Evolutionary conservation across 2,888 invertebrate genomes (phyloP).

Genomic region (Silvanus unidentatus): DNA sequence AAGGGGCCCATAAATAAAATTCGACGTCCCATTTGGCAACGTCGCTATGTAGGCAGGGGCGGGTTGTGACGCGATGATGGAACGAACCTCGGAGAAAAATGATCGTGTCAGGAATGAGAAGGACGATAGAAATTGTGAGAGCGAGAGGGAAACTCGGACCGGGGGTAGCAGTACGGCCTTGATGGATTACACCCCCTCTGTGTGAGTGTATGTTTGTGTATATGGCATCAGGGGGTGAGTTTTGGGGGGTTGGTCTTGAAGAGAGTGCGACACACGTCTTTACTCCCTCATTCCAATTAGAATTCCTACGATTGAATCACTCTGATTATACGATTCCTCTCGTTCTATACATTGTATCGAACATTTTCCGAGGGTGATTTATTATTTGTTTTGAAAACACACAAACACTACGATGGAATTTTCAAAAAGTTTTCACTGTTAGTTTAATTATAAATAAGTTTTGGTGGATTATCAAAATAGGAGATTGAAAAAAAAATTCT

Average conservation of each 20-base stretch:
- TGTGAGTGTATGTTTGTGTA: conserved; percentile 46
- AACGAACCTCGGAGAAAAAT: conserved; percentile 68
- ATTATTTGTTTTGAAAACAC: conserved; percentile 17
- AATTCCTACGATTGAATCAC: conserved; percentile 46
- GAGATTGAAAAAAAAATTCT: too few relatives aligned
- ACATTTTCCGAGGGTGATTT: conserved; percentile 15
- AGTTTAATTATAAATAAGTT: too few relatives aligned
- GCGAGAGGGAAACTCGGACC: conserved; percentile 60
- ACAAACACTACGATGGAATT: too few relatives aligned
- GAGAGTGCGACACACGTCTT: conserved; percentile 38
- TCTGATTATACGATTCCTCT: conserved; percentile 32
- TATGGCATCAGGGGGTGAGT: too few relatives aligned
- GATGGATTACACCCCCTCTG: conserved; percentile 50
- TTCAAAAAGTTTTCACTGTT: too few relatives aligned
- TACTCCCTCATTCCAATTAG: conserved; percentile 44
- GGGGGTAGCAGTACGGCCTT: conserved; percentile 45
- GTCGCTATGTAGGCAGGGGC: conserved; percentile 54
- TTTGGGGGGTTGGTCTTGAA: conserved; percentile 23
- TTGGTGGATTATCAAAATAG: neutral
- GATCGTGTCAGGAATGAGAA: conserved; percentile 53
- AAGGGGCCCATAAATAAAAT: conserved; percentile 48
- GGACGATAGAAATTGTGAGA: conserved; percentile 40
- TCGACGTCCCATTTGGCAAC: conserved; percentile 50
- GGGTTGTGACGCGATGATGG: conserved; percentile 69
- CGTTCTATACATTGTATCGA: conserved; percentile 1